These are phyloP conservation scores for Archegozetes longisetosus DNA, from an alignment of 1,140 invertebrate species.

Conservation along the genomic window DNA sequence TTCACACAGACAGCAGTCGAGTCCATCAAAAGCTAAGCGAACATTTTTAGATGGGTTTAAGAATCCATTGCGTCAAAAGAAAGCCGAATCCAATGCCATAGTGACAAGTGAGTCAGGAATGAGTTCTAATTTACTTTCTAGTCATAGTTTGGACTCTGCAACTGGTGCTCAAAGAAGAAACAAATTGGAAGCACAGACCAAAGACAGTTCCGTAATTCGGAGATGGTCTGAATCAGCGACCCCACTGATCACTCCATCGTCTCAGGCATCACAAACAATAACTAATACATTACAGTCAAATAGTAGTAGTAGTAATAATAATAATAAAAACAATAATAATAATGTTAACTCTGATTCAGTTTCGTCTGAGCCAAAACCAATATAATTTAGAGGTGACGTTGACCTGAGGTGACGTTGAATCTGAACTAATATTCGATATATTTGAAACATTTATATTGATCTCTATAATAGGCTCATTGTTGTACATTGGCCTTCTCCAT, in stretches of 20 bases:
- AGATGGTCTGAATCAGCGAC: constrained; percentile 17
- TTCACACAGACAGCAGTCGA: constrained; percentile 14
- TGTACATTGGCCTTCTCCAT: no score
- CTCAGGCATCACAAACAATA: no score
- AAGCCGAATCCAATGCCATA: constrained; percentile 21
- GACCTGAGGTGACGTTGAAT: no score
- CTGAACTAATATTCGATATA: no score
- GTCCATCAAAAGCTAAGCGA: constrained; percentile 26
- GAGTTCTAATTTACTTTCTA: constrained; percentile 14
- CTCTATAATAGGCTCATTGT: no score
- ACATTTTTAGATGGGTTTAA: constrained; percentile 42
- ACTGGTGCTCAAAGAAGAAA: constrained; percentile 3
- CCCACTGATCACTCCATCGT: not conserved
- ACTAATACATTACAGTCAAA: not conserved
- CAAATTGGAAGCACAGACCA: constrained; percentile 4
- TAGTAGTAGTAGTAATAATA: not conserved
- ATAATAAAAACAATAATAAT: not conserved
- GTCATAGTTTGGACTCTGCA: constrained; percentile 18
- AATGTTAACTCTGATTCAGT: not conserved
- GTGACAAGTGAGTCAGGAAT: constrained; percentile 12
- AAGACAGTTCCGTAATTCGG: constrained; percentile 15
- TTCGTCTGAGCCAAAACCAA: no score
- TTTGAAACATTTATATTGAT: no score
- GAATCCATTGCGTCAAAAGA: constrained; percentile 36
- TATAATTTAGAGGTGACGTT: no score